Evolutionary conservation across 2,113 vertebrate genomes (phyloP), one percentile per base, ranked within the genome.

Genomic region (Strigops habroptila): DNA sequence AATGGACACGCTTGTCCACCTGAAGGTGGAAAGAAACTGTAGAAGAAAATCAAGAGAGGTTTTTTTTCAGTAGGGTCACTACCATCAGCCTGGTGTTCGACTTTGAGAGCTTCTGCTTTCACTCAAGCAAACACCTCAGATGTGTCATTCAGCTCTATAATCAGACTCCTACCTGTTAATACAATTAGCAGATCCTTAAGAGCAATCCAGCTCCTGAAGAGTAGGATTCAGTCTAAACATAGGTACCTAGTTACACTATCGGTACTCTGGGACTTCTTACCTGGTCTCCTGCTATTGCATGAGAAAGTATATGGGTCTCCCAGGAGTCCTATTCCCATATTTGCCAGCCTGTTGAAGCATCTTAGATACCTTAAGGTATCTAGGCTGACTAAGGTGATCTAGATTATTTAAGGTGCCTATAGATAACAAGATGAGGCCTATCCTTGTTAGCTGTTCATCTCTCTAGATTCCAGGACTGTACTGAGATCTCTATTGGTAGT

Each of bases 11-110:
- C 57, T 84, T 76, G 33, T 91, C 39, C 69, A 52, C 33, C 18
- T 87, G 65, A 95, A 86, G 43, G 77, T 93, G 64, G 81, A 92
- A 82, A 82, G 62, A 91, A 95, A 91, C 35, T 44, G 43, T 27
- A 53, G 14, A 86, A 79, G 16, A 75, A 92, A 95, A 89, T 46
- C 7, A 60, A 43, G 18, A 15, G 2, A 71, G 4, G 0, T 18
- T 22, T 71, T 86, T 86, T 78, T 75, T 33, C n/a, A 24, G 13
- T 35, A 10, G 9, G 13, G 3, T 63, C 48, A 78, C 51, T 57
- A 35, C 24, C 7, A 19, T 82, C 30, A 71, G 5, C 16, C 9
- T 59, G 13, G 7, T 88, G 7, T 77, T 82, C 84, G 64, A 81
- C 64, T 96, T 87, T 68, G 67, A 82, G 35, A 68, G 23, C 12